Evolutionary conservation across 2,113 vertebrate genomes (phyloP).

Genomic region (Gymnobelideus leadbeateri): DNA sequence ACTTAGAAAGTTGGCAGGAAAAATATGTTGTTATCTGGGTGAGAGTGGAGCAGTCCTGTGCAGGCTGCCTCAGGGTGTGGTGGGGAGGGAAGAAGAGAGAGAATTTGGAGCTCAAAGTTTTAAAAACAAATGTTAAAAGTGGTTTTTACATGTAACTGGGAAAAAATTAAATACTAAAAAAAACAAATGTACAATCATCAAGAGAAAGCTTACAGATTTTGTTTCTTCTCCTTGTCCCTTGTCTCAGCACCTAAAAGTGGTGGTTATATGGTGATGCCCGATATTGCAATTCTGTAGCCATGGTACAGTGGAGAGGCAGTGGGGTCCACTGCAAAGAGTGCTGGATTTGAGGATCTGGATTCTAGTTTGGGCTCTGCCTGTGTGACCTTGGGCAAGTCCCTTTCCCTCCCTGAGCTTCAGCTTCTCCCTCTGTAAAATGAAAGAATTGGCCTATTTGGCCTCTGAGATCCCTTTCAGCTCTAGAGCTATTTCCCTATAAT

Average conservation of each 20-base stretch:
- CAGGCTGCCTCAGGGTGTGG: no score
- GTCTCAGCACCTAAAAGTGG: not conserved
- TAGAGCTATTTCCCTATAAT: not conserved
- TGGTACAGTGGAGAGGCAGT: not conserved
- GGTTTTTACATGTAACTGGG: no score
- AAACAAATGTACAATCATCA: not conserved
- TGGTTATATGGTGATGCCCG: not conserved
- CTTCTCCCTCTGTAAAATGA: not conserved
- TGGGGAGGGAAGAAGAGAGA: no score
- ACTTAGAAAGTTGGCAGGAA: no score
- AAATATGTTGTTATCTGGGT: no score
- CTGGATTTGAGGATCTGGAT: not conserved
- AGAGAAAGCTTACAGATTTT: not conserved
- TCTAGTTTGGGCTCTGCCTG: not conserved
- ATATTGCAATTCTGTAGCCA: not conserved
- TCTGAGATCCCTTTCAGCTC: not conserved
- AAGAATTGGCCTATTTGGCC: not conserved
- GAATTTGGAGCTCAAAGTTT: no score
- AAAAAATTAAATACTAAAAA: no score
- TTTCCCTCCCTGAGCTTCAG: not conserved
- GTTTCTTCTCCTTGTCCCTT: not conserved
- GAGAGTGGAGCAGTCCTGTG: no score
- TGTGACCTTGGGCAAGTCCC: not conserved
- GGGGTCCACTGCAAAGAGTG: not conserved
- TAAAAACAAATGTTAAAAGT: no score